Evolutionary conservation across 2,113 vertebrate genomes (phyloP), one percentile per base, ranked within the genome.

Genomic region (Sebastes fasciatus): DNA sequence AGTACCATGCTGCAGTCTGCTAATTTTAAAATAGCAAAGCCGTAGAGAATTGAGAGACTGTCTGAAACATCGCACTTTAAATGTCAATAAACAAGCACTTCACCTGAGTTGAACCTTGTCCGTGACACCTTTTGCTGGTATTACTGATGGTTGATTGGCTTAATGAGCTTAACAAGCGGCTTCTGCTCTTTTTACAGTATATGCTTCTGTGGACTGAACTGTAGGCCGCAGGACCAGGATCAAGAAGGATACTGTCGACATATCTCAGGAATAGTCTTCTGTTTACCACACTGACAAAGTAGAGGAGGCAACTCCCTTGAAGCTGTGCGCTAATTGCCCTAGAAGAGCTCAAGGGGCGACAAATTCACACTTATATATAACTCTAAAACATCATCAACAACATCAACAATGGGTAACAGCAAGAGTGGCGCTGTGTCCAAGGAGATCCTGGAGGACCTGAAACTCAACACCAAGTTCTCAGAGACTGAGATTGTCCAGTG

Each of bases 361-460:
- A 61, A 0, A 54, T 64, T 65, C 19, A 40, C 49, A 52, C 14
- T 54, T 48, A 40, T 1, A 76, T 60, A 66, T 19, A 80, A 3
- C 62, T 80, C 14, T 12, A 9, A 68, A 68, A 69, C 58, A 73
- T 34, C 23, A 54, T 16, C 55, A 62, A 42, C 70, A 79, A 48
- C 54, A 23, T 11, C 79, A 81, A 67, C 60, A 11, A 95, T 95
- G 95, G 95, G 95, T 2, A 95, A 95, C 83, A 74, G 21, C 88
- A 93, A 90, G 79, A 95, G 94, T 6, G 82, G 92, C 1, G 91
- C 80, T 5, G 86, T 95, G 43, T 94, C 95, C 67, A 94, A 93
- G 74, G 94, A 95, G 76, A 91, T 95, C 85, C 88, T 95, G 48
- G 92, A 94, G 60, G 95, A 95, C 48, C 90, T 95, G 70, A 95